A percentile compares a stretch with the other conserved stretches of the same genome.
phyloP scores from a whole-genome alignment of 2,888 invertebrate species.

The Ectemnius cavifrons region DNA sequence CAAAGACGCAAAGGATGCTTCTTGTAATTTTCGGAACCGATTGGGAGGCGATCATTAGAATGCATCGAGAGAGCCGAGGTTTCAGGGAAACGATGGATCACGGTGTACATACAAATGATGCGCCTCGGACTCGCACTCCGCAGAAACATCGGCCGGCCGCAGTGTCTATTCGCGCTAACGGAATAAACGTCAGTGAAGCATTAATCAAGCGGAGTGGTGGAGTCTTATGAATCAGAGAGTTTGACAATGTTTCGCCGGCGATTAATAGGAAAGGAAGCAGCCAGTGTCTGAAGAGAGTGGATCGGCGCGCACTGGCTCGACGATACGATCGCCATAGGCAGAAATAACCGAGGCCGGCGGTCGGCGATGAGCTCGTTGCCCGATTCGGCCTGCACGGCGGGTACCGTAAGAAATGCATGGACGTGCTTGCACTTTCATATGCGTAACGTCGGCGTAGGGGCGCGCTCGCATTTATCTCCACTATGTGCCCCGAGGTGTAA shows the following conservation, averaged over 20 bases:
- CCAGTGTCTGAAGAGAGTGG: not conserved
- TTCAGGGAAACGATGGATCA: slow-evolving; percentile 22
- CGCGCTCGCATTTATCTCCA: slow-evolving; percentile 40
- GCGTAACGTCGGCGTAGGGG: slow-evolving; percentile 18
- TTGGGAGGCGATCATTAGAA: slow-evolving; percentile 17
- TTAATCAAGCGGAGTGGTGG: slow-evolving; percentile 13
- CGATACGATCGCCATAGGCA: not conserved
- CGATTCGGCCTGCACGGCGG: slow-evolving; percentile 3
- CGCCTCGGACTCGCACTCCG: no score
- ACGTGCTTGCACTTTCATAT: slow-evolving; percentile 13
- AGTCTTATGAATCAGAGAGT: slow-evolving; percentile 8
- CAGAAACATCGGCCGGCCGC: no score
- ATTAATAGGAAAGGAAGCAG: slow-evolving; percentile 8
- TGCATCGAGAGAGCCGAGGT: slow-evolving; percentile 5
- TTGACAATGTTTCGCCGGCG: no score
- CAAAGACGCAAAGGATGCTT: no score
- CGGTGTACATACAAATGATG: slow-evolving; percentile 24
- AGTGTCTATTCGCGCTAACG: slow-evolving; percentile 15
- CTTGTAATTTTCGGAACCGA: not conserved
- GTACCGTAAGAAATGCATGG: slow-evolving; percentile 8
- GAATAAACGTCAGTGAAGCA: no score
- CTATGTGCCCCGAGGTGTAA: slow-evolving; percentile 40
- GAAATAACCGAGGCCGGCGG: slow-evolving; percentile 6
- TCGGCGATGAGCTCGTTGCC: not conserved
- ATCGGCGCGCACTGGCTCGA: not conserved